Base-by-base conservation (phyloP, 2,113 vertebrate species). In the Ptyas mucosa region DNA sequence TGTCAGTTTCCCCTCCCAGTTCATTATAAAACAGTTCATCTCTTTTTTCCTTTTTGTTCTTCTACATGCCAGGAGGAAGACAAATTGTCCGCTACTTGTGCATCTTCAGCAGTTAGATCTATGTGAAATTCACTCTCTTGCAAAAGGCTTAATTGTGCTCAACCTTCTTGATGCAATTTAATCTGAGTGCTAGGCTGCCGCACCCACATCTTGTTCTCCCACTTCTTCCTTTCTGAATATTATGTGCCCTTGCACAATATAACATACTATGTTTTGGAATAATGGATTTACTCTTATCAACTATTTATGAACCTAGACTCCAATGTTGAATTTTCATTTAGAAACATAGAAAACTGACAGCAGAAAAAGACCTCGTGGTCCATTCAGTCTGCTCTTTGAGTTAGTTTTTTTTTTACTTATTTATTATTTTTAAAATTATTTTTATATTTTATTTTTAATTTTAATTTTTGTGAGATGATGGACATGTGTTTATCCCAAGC, bases 101-200 rank as follows among this genome's bases (percentile, higher is more conserved):
- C 94, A 93, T 95, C 95, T 97, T 89, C 96, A 49, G 49, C 49
- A 14, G 0, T 39, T 92, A 69, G 85, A 34, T 53, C 91, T 92
- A 93, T 93, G 51, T 0, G 94, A 94, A 85, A 58, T 94, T 88
- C 92, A 21, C 53, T 91, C 91, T 64, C 46, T 93, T 90, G 91
- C 89, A 93, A 88, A 29, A 46, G 61, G 69, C 81, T 92, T 95
- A 95, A 91, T 97, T 94, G 91, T 93, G 3, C 2, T 39, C 93
- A 91, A 53, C 89, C 94, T 85, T 95, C 92, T 94, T 94, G 91
- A 96, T 85, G 81, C 91, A 94, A 90, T 94, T 94, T 92, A 96
- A 86, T 58, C 85, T 94, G 86, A 64, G 46, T 90, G 90, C 81
- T 69, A 0, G 94, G 94, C 90, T 94, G 39, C 52, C 95, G 46